Evolutionary conservation across 1,140 invertebrate genomes (phyloP), one percentile per base, ranked within the genome.

Genomic region (Dreissena polymorpha): DNA sequence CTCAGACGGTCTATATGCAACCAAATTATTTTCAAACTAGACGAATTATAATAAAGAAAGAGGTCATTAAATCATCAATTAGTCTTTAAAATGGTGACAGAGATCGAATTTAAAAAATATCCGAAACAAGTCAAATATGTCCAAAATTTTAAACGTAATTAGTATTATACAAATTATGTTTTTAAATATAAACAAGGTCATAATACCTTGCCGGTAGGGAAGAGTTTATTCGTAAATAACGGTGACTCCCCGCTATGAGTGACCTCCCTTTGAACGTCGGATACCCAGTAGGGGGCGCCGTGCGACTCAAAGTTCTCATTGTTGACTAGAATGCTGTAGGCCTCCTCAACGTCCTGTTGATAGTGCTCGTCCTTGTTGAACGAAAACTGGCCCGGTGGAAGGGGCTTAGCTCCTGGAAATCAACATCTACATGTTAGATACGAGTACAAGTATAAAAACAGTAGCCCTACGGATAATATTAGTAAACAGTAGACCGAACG

Each of bases 201-300:
- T 5, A 39, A 39, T 60, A 83, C 80, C 64, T 83, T 83, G n/a
- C 80, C 67, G 27, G 80, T 55, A 21, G 80, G 50, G 18, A 83
- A 63, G 13, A 83, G 63, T 27, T 75, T 83, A 49, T 74, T 74
- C 8, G 72, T 69, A 53, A 87, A 86, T n/a, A 87, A 63, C 2
- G 86, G 86, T 1, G 76, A 86, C 65, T 87, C 86, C 80, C 86
- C 86, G n/a, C 71, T 82, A 53, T 87, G 75, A 65, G 80, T 84
- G 16, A 77, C 64, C 29, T 86, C 75, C 69, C 76, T 85, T 50
- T 71, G 82, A 0, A 82, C 69, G 10, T 86, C 86, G 23, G 27
- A 49, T 6, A 79, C 70, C 84, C 84, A 87, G 16, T 68, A 70
- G 50, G 86, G 86, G 25, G 86, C 69, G 68, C 70, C 78, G 27